These are phyloP conservation scores for Augochlora pura DNA, from an alignment of 1,140 invertebrate species.

Conservation along the genomic window DNA sequence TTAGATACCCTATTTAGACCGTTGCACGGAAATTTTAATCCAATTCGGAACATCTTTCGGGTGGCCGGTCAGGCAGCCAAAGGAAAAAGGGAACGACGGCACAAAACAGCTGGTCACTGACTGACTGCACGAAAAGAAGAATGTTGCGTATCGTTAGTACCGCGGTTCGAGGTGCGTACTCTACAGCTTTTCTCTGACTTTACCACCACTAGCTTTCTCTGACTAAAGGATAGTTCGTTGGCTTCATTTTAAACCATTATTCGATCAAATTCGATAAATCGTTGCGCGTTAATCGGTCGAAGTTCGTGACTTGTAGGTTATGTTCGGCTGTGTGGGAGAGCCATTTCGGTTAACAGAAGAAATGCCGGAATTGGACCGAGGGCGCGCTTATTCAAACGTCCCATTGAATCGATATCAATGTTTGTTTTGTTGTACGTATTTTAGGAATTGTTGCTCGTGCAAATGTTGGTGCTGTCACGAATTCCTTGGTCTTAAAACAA, in stretches of 20 bases:
- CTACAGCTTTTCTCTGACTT: neutral
- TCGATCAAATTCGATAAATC: constrained; percentile 2
- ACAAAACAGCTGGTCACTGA: constrained; percentile 72
- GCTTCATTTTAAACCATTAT: constrained; percentile 15
- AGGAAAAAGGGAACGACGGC: constrained; percentile 71
- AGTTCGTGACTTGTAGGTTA: constrained; percentile 35
- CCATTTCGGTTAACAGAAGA: constrained; percentile 28
- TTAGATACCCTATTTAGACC: constrained; percentile 74
- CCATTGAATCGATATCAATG: neutral
- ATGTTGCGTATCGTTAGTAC: constrained; percentile 69
- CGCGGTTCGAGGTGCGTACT: constrained; percentile 67
- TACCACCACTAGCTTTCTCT: neutral
- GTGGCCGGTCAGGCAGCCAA: constrained; percentile 70
- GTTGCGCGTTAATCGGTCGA: neutral
- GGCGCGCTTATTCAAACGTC: constrained; percentile 40
- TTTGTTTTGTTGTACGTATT: constrained; percentile 4
- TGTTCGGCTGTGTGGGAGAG: neutral
- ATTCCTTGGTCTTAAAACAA: constrained; percentile 1
- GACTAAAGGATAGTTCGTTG: neutral
- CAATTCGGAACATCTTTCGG: constrained; percentile 78
- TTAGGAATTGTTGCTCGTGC: constrained; percentile 34
- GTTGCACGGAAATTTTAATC: constrained; percentile 79
- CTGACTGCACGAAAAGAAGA: constrained; percentile 61
- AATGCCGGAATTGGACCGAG: constrained; percentile 37
- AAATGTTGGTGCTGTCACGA: neutral